phyloP scores from a whole-genome alignment of 2,113 vertebrate species.

The Podarcis muralis region DNA sequence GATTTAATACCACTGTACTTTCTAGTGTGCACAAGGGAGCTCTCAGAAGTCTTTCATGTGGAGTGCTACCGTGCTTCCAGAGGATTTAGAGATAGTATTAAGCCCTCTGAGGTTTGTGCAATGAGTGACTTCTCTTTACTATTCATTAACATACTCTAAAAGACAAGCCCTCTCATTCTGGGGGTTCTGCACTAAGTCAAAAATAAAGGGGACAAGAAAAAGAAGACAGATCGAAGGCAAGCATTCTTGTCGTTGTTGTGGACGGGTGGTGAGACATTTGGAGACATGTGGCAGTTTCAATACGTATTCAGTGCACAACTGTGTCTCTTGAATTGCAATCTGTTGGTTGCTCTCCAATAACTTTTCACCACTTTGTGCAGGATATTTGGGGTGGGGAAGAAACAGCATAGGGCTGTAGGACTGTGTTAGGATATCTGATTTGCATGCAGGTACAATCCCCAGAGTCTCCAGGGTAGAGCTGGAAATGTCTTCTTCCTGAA shows the following conservation, averaged over 20 bases:
- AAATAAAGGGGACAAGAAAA: neutral
- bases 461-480: no score
- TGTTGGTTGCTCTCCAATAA: no score
- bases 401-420: no score
- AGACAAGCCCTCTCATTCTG: slow-evolving; percentile 3
- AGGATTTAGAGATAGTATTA: slow-evolving; percentile 29
- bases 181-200: neutral
- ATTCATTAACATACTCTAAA: slow-evolving; percentile 53
- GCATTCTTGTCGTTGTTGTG: neutral
- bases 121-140: slow-evolving; percentile 16
- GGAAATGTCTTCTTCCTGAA: no score
- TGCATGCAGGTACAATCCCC: no score
- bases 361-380: neutral
- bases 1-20: slow-evolving; percentile 52
- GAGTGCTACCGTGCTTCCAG: slow-evolving; percentile 19
- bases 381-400: neutral
- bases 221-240: neutral
- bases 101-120: slow-evolving; percentile 46
- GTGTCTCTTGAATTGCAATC: neutral
- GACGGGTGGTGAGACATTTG: neutral
- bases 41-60: slow-evolving; percentile 63
- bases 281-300: neutral
- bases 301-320: no score
- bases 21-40: slow-evolving; percentile 40
- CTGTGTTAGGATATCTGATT: no score